Evolutionary conservation across 2,797 vertebrate genomes (phyloP), one percentile per base, ranked within the genome.

Genomic region (Pyrocephalus nanus): DNA sequence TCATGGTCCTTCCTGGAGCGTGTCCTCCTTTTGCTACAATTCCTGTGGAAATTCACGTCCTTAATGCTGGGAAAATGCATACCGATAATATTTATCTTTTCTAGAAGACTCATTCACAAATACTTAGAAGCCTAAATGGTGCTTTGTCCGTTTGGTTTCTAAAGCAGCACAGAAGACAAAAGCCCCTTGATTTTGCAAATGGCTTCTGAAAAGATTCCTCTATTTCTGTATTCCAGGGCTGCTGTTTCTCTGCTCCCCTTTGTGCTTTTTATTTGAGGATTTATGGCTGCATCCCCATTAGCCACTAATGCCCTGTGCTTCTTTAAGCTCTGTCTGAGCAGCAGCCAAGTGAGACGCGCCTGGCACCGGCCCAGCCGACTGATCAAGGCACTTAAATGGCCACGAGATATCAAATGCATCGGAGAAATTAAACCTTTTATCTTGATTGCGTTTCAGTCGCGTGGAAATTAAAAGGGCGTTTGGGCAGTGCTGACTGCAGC

Each of bases 351-450:
- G 42, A 27, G 25, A 6, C 9, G 42, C n/a, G 4, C 2, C 66
- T 90, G 88, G 90, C 88, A 82, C 23, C 8, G 2, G n/a, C 34
- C 75, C 90, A 90, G 86, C 54, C n/a, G 36, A 1, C 54, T 55
- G 69, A 92, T 70, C 82, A 9, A n/a, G 79, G 69, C 57, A 27
- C 82, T 83, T 43, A 18, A 66, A 71, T 18, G 75, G 75, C 71
- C 61, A 10, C 29, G 36, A 70, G 85, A 17, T 82, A 79, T 58
- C 92, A 74, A 87, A 80, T 1, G 50, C 69, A 6, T 20, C 60
- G 53, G 64, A 91, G 83, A 90, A 90, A 88, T 80, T 80, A 94
- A 91, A 64, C 61, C 92, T 93, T 86, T 88, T 64, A 45, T 83
- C 87, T 25, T 60, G 67, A 80, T 80, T 43, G 85, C 26, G 2